Evolutionary conservation across 2,113 vertebrate genomes (phyloP), one percentile per base, ranked within the genome.

Genomic region (Marcusenius ussheri): DNA sequence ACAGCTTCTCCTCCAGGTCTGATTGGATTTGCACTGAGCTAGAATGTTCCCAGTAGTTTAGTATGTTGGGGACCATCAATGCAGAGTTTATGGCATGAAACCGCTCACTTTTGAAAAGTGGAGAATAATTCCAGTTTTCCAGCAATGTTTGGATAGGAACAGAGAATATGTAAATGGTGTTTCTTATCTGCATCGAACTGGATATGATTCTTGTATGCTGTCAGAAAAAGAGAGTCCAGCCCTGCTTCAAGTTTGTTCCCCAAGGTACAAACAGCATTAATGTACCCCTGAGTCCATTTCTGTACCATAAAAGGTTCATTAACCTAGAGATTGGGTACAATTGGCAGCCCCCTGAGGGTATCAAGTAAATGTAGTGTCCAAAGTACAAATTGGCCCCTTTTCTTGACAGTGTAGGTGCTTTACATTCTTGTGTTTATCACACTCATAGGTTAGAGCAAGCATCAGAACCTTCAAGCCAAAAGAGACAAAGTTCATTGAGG

Each of bases 401-500:
- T 31, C 27, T 27, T 70, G n/a, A 31, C 27, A 46, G 45, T 58
- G 21, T 24, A 42, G 19, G 8, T 35, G 7, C 11, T 17, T 50
- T 11, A 27, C n/a, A 53, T 50, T 87, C 24, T 87, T 27, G 8
- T 87, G 3, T 24, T 70, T 53, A 17, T 53, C 5, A 5, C 27
- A 45, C 47, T 46, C 83, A 47, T 53, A 99, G 98, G 92, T 99
- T 88, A 97, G 97, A 96, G 98, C 98, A 42, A 94, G 97, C 87
- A 89, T 99, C 70, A 96, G 96, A 93, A 98, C 97, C 17, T 99
- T 99, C 92, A 94, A 94, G 2, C 98, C 98, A 11, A 95, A 92
- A 90, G 97, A 98, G 92, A 97, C 95, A 86, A 94, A 94, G 88
- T 97, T 97, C 84, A 87, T 95, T 11, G 98, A 98, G 94, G 98